phyloP scores from a whole-genome alignment of 2,113 vertebrate genomes.

The Coracopsis vasa region DNA sequence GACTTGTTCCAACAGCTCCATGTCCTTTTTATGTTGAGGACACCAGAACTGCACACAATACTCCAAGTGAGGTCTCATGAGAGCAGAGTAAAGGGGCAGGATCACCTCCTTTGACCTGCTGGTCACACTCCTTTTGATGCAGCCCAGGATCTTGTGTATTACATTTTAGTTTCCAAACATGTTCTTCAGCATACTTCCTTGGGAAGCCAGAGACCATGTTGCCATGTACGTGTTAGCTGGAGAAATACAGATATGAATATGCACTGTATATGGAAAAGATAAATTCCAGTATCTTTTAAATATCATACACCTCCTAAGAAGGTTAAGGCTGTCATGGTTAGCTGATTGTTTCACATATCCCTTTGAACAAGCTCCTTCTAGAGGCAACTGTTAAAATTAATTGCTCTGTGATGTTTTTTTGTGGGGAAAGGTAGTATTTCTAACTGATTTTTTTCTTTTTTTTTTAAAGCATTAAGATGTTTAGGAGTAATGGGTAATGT shows the following conservation, averaged over 20 bases:
- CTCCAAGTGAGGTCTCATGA: too few relatives aligned
- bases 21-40: too few relatives aligned
- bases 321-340: background rate
- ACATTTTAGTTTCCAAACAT: background rate
- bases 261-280: background rate
- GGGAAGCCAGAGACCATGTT: background rate
- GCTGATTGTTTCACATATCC: background rate
- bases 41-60: too few relatives aligned
- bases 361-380: slow-evolving; percentile 12
- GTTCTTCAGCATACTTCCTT: background rate
- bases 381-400: background rate
- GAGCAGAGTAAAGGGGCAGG: too few relatives aligned
- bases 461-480: background rate
- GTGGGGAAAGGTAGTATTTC: background rate
- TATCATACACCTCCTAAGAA: background rate
- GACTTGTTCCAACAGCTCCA: too few relatives aligned
- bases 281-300: background rate
- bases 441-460: background rate
- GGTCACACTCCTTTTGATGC: too few relatives aligned
- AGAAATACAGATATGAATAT: background rate
- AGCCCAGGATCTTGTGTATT: background rate
- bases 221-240: rapidly evolving
- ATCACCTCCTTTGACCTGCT: too few relatives aligned
- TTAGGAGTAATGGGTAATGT: background rate
- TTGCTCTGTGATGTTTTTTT: background rate